Percentiles rank a stretch among this genome's conserved stretches.
These are phyloP conservation scores for Capitulum mitella DNA, from an alignment of 2,888 invertebrate species.

Conservation along the genomic window DNA sequence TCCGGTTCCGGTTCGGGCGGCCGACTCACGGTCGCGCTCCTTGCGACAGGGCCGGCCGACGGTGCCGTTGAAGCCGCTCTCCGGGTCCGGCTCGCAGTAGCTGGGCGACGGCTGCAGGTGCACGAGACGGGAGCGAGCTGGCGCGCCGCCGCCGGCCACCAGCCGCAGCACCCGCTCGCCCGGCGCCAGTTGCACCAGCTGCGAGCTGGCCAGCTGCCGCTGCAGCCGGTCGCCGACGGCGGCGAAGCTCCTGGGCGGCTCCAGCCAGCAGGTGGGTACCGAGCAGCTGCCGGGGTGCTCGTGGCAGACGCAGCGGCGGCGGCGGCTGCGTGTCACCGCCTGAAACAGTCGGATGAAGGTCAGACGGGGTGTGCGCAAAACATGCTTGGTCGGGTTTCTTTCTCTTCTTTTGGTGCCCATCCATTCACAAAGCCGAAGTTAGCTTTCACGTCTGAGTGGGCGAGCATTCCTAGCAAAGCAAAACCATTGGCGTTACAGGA, in stretches of 20 bases:
- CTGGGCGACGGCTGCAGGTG: neutral
- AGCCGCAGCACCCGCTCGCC: conserved; percentile 21
- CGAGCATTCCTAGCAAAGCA: too few species aligned
- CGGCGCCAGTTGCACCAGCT: conserved; percentile 21
- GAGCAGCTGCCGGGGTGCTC: conserved; percentile 27
- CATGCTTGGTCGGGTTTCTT: too few species aligned
- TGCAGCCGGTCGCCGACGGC: neutral
- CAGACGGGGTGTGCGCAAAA: too few species aligned
- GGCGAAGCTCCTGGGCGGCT: conserved; percentile 5
- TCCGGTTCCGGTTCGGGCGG: neutral
- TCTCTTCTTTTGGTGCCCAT: too few species aligned
- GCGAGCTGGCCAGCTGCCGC: neutral
- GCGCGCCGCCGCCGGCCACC: neutral
- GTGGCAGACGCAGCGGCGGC: conserved; percentile 23
- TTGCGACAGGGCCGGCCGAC: neutral
- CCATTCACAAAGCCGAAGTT: too few species aligned
- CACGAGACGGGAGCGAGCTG: neutral
- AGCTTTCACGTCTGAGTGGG: too few species aligned
- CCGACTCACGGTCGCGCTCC: neutral
- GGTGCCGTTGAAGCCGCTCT: neutral
- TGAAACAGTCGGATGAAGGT: too few species aligned
- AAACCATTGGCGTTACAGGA: too few species aligned
- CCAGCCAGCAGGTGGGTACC: conserved; percentile 18
- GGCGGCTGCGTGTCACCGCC: conserved; percentile 30
- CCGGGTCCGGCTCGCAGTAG: neutral